phyloP scores from a whole-genome alignment of 1,140 invertebrate species.

The Orius insidiosus region DNA sequence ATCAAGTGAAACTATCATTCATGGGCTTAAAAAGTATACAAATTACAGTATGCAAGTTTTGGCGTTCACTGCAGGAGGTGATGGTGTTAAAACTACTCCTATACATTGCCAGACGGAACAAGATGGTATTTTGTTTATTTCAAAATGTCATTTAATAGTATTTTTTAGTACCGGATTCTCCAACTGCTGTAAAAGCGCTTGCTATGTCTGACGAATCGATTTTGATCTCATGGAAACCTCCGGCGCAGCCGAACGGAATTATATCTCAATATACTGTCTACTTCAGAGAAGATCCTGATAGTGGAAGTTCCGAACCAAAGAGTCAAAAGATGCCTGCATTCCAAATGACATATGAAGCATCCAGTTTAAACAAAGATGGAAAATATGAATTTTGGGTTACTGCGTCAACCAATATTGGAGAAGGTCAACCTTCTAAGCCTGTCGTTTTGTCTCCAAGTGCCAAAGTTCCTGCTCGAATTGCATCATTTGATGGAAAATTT shows the following conservation, averaged over 20 bases:
- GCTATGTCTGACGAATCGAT: constrained; percentile 82
- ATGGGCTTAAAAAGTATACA: constrained; percentile 84
- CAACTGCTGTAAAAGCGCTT: constrained; percentile 78
- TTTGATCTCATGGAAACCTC: constrained; percentile 83
- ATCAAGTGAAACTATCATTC: constrained; percentile 79
- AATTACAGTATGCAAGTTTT: constrained; percentile 95
- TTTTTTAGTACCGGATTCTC: constrained; percentile 70
- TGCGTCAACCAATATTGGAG: constrained; percentile 79
- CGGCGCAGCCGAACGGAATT: constrained; percentile 78
- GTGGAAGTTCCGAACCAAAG: constrained; percentile 34
- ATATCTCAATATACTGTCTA: constrained; percentile 89
- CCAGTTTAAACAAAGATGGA: constrained; percentile 57
- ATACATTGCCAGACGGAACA: constrained; percentile 91
- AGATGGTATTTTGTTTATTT: constrained; percentile 48
- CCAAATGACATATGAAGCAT: constrained; percentile 64
- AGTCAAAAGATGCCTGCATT: constrained; percentile 45
- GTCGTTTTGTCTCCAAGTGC: constrained; percentile 65
- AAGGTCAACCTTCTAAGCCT: constrained; percentile 73
- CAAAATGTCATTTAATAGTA: constrained; percentile 1
- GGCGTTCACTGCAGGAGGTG: constrained; percentile 87
- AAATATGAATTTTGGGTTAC: constrained; percentile 91
- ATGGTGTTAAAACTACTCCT: constrained; percentile 75
- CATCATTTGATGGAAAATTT: constrained; percentile 79
- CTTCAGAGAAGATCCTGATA: constrained; percentile 54
- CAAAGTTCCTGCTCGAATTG: constrained; percentile 81